Evolutionary conservation across 2,797 vertebrate genomes (phyloP), one percentile per base, ranked within the genome.

Genomic region (Rallus crepitans): DNA sequence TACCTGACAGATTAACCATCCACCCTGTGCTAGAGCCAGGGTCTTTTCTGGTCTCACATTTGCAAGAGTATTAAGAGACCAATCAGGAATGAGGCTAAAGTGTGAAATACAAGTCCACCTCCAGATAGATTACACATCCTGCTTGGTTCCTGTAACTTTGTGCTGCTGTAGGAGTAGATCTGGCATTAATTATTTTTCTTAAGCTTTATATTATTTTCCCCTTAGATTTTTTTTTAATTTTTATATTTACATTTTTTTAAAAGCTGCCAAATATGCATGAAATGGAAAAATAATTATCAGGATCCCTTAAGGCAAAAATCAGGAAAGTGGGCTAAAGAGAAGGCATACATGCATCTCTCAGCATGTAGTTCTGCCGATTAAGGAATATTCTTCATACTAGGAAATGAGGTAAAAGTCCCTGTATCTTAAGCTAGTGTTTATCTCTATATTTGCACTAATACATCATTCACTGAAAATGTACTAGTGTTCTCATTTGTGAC

Each of bases 291-390:
- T 11, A 45, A 15, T 72, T 86, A 48, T 52, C 65, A 14, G 28
- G 25, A 83, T 53, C 8, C 28, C 80, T 75, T 64, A 83, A 31
- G 59, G 90, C 57, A 92, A 92, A 93, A 88, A 71, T 70, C 57
- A 57, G 57, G 42, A 77, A 90, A 90, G 18, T 63, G 60, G 30
- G 68, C 47, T 94, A 91, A 91, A 77, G 25, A 77, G 20, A 89
- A 86, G 17, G 23, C 33, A 78, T 17, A 68, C 10, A 25, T 28
- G 45, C n/a, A 1, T 76, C 88, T 78, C 50, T 95, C 92, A 94
- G 77, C 86, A 90, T 1, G 11, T 69, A 94, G 60, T 92, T 75
- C 70, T 95, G 83, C 78, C 84, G 89, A 96, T 89, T 82, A 93
- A 90, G 94, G 70, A 89, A 40, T 13, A 81, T 21, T 90, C 31